These are phyloP conservation scores for Drosophila demipolita DNA, from an alignment of 2,888 invertebrate genomes.

Conservation along the genomic window DNA sequence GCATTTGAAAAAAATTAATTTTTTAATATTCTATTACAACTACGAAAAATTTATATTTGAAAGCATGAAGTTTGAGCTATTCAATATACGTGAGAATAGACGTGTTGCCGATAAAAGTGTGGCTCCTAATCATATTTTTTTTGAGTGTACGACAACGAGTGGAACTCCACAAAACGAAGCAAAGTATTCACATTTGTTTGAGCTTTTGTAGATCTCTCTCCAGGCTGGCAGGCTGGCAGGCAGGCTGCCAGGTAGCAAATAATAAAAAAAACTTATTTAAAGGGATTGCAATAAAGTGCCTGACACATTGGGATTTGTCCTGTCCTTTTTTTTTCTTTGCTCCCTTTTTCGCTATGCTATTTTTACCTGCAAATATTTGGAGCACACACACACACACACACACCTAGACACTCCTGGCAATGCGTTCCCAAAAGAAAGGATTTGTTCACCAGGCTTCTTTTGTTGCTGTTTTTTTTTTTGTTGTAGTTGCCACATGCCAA, in stretches of 20 bases:
- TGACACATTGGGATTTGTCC: slow-evolving; percentile 79
- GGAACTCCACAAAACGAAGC: slow-evolving; percentile 6
- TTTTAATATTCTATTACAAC: no score
- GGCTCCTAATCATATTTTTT: not conserved
- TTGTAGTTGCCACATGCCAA: slow-evolving; percentile 70
- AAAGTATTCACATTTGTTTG: slow-evolving; percentile 61
- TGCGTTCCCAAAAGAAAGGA: slow-evolving; percentile 73
- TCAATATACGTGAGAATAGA: not conserved
- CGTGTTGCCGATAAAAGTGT: not conserved
- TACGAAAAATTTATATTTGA: not conserved
- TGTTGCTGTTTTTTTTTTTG: slow-evolving; percentile 25
- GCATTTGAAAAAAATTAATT: not conserved
- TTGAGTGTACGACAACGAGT: slow-evolving; percentile 1
- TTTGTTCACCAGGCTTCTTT: slow-evolving; percentile 33
- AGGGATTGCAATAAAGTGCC: slow-evolving; percentile 81
- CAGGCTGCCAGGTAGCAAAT: slow-evolving; percentile 42
- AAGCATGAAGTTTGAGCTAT: not conserved
- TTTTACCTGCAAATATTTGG: slow-evolving; percentile 72
- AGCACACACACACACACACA: slow-evolving; percentile 28
- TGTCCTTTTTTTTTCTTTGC: not conserved
- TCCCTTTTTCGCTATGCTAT: slow-evolving; percentile 24
- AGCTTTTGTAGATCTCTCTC: slow-evolving; percentile 53
- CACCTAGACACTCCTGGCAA: slow-evolving; percentile 10
- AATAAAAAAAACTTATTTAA: slow-evolving; percentile 75
- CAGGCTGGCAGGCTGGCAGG: not conserved